These are phyloP conservation scores for Poecile montanus DNA, from an alignment of 2,797 vertebrate genomes.

Conservation along the genomic window DNA sequence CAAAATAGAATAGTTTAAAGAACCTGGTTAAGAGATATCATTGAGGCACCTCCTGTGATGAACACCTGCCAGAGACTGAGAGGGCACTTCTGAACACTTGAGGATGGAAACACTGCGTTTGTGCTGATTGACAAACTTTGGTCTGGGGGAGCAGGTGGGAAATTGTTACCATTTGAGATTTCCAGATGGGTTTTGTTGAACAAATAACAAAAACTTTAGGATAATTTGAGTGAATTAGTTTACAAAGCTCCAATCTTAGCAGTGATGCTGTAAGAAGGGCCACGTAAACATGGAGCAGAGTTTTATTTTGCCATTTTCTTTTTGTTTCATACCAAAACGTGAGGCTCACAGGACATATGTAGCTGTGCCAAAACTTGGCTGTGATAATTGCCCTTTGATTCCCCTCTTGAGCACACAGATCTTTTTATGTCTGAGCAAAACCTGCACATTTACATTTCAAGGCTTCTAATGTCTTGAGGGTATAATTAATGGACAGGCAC, in stretches of 20 bases:
- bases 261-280: background rate
- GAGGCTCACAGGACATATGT: accelerated
- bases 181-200: background rate
- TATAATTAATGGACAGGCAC: background rate
- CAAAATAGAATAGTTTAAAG: background rate
- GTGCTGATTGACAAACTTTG: slow-evolving; percentile 10
- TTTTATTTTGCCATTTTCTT: background rate
- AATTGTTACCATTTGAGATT: background rate
- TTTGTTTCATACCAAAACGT: background rate
- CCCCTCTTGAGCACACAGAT: background rate
- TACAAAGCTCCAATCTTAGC: background rate
- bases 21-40: background rate
- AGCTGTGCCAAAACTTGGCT: background rate
- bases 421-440: background rate
- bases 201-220: background rate
- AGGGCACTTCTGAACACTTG: background rate
- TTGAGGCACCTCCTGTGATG: background rate
- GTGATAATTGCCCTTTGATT: background rate
- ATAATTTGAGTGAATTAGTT: background rate
- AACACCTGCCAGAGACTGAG: slow-evolving; percentile 1
- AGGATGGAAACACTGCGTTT: background rate
- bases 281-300: background rate
- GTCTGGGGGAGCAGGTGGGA: background rate
- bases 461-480: background rate
- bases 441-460: background rate